A percentile compares a stretch with the other conserved stretches of the same genome.
phyloP scores from a whole-genome alignment of 2,797 vertebrate species.

The Xiphorhynchus erythropygius region DNA sequence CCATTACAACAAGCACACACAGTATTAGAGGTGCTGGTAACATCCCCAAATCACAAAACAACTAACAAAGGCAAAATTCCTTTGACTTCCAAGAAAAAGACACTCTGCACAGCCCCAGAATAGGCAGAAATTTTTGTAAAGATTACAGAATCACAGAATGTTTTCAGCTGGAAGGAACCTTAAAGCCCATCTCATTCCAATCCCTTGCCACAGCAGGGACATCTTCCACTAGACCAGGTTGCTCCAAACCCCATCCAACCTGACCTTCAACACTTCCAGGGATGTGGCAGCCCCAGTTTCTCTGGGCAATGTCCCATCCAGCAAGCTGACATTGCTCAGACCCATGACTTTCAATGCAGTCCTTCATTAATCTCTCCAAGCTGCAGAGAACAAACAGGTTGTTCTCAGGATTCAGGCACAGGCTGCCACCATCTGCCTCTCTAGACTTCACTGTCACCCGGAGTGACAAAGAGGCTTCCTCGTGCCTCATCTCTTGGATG shows the following conservation, averaged over 20 bases:
- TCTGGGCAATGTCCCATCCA: background rate
- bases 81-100: background rate
- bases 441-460: background rate
- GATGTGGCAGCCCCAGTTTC: background rate
- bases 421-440: background rate
- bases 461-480: background rate
- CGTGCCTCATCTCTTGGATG: background rate
- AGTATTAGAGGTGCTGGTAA: background rate
- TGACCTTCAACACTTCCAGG: background rate
- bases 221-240: background rate
- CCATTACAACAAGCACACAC: background rate
- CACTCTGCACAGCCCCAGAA: too few species aligned
- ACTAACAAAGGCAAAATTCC: background rate
- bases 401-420: background rate
- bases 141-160: background rate
- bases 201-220: background rate
- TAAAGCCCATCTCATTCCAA: background rate
- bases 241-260: background rate
- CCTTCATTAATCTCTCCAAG: background rate
- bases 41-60: background rate
- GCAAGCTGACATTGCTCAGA: constrained; percentile 37
- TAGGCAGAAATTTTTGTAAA: background rate
- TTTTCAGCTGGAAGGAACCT: background rate
- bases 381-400: background rate
- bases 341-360: background rate